Evolutionary conservation across 2,888 invertebrate genomes (phyloP).

Genomic region (Dyspetes luteomarginatus): DNA sequence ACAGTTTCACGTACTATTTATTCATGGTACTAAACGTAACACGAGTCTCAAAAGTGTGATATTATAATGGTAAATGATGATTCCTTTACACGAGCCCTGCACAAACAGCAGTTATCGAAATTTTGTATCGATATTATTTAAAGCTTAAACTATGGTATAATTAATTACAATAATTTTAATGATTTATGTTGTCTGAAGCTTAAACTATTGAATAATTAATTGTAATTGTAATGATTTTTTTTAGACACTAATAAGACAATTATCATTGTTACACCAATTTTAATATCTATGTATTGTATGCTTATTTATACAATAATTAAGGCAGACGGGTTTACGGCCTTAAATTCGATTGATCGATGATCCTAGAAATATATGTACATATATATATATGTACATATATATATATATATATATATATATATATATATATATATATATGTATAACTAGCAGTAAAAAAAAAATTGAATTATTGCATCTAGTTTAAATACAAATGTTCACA

Average conservation of each 20-base stretch:
- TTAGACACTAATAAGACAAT: not conserved
- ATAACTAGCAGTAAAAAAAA: too few relatives aligned
- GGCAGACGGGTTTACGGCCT: too few relatives aligned
- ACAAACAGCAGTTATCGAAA: not conserved
- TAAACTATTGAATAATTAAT: not conserved
- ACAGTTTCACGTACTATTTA: not conserved
- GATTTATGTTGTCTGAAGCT: not conserved
- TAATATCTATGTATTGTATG: too few relatives aligned
- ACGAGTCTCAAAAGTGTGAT: not conserved
- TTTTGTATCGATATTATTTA: not conserved
- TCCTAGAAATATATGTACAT: not conserved
- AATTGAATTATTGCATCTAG: too few relatives aligned
- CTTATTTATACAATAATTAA: not conserved
- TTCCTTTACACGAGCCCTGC: not conserved
- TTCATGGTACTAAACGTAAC: not conserved
- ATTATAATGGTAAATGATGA: constrained; percentile 4
- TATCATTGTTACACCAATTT: not conserved
- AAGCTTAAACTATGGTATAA: not conserved
- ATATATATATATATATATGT: not conserved
- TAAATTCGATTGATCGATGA: not conserved
- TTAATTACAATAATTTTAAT: not conserved
- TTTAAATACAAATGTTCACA: too few relatives aligned
- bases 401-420: too few relatives aligned
- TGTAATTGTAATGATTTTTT: not conserved
- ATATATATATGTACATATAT: too few relatives aligned